Evolutionary conservation across 2,797 vertebrate genomes (phyloP), one percentile per base, ranked within the genome.

Genomic region (Taeniopygia guttata): DNA sequence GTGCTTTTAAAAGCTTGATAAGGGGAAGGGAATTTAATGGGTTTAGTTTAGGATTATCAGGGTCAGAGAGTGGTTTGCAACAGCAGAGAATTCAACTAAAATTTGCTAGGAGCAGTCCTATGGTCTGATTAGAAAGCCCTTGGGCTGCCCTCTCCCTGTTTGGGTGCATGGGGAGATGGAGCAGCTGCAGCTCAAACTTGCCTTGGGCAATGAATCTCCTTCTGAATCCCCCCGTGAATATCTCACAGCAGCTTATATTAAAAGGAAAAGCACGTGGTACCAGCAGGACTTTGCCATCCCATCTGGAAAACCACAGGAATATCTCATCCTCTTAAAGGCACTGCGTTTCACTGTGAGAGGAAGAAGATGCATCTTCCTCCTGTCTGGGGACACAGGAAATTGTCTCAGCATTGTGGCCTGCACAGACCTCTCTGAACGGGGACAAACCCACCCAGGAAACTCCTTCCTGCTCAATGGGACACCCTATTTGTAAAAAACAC

Each of bases 81-180:
- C 19, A 84, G 66, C 38, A 62, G 29, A 84, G 49, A 74, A 58
- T 68, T 64, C n/a, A 56, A 34, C 15, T 84, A 30, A 43, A 67
- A 60, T 68, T 40, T 69, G 43, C 51, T 11, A 40, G 38, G 17
- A 75, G 40, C 30, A 54, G 54, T 51, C 30, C 72, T 14, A 1
- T 0, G 59, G 13, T 12, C 32, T 5, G 0, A 18, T 45, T 1
- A 0, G 46, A 54, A 52, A 84, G 30, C 26, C 52, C 51, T 58
- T 0, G 0, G 48, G 54, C 68, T 83, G 48, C 75, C 10, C 7
- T 8, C 14, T 84, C 38, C 21, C 25, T 2, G 6, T 46, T 25
- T 0, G 1, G 8, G 34, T 16, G 6, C 0, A 0, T 9, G 22
- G 38, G 34, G 58, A 90, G 51, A 68, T 25, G 3, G 3, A 40